Base-by-base conservation (phyloP, 2,888 invertebrate genomes). In the Habrosyne pyritoides region DNA sequence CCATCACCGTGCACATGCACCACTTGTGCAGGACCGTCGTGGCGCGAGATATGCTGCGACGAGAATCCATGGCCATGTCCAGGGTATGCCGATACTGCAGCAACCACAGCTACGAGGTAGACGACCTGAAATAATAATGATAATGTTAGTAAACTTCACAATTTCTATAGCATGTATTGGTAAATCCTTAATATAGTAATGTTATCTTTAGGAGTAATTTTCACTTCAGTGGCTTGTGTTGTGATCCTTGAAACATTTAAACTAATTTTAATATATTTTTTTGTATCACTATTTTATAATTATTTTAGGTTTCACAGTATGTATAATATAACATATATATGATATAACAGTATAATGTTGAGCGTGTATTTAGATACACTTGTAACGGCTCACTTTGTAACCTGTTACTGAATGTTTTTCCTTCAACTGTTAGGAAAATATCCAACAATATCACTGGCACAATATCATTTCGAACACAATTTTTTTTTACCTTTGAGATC, bases 31-130 rank as follows among this genome's bases (percentile, higher is more conserved):
- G 75, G 89, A 21, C 81, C 89, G 58, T 75, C 76, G 69, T 89
- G 70, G 52, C 87, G 72, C 52, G 83, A 67, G 81, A 89, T 84
- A 65, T 80, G 83, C 63, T 88, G 86, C 6, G 87, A 86, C 7
- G 89, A 89, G 68, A 73, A 83, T 0, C 82, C 82, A 80, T 85
- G 63, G 73, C 81, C 68, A 79, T 94, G 70, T 64, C 83, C 66
- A 8, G 42, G 42, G 42, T 42, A 42, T 18, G 42, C 42, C 7
- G 42, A 42, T 18, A 42, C 42, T 42, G 18, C 83, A 26, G 75
- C 67, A 3, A 76, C 77, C 22, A 78, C 81, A 21, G 79, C 64
- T 4, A 84, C 54, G 2, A 89, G 52, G 60, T 79, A 84, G 52
- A 87, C 36, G 24, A 76, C 79, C 81, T 81, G 55, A 24, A 69